Base-by-base conservation (phyloP, 2,888 invertebrate genomes). In the Tricholauxania praeusta region DNA sequence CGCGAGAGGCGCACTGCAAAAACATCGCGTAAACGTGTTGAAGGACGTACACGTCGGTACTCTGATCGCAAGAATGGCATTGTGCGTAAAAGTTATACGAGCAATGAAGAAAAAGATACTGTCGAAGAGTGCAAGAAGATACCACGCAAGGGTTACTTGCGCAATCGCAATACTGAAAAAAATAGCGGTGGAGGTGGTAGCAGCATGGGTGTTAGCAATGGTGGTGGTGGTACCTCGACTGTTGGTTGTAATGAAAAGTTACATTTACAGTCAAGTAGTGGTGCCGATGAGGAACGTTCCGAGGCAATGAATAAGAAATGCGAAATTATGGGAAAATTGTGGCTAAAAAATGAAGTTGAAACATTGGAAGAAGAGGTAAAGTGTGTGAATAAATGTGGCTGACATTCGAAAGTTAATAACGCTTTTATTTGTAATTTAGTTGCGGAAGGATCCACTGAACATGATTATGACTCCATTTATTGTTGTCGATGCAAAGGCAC, bases 261-360 rank as follows among this genome's bases (percentile, higher is more conserved):
- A 0, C 81, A 81, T 72, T 68, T 84, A n/a, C 85, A 84, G 64
- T 86, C 87, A 5, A 87, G 87, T 76, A 86, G 86, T 74, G 86
- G 86, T 0, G 87, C 86, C 4, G 87, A 87, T 72, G 86, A 86
- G 67, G 87, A 86, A 71, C 86, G 86, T 32, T 87, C 86, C 6
- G 86, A 86, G 70, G 84, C 86, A 0, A 82, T 83, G 79, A 80
- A 84, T 7, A 85, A 85, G 72, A 84, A 86, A 75, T 86, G 85
- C 62, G 87, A 87, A 75, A 82, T 95, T 69, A 94, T 97, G 91
- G 97, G 97, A 3, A 94, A 94, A 79, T 89, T 97, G 72, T 96
- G 97, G 94, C 88, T 98, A 71, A 92, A 93, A 79, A 94, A 96
- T 8, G 96, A 96, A 85, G 96, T 97, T 19, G 91, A 93, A 60